phyloP scores from a whole-genome alignment of 2,888 invertebrate genomes.

The Frankliniella fusca region DNA sequence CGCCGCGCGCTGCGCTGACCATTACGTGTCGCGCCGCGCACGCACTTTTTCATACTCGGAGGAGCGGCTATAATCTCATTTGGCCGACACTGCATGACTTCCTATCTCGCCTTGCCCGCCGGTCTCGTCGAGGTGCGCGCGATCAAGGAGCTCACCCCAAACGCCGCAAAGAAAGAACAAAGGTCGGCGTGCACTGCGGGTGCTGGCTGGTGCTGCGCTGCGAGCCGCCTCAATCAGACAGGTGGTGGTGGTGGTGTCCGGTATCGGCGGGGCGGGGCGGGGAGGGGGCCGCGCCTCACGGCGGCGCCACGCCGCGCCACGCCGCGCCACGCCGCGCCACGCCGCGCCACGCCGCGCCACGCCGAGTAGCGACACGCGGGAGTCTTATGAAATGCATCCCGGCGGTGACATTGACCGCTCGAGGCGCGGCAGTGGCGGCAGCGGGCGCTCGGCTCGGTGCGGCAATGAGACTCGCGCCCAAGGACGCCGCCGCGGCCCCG shows the following conservation, averaged over 20 bases:
- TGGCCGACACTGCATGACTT: neutral
- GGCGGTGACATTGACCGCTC: constrained; percentile 1
- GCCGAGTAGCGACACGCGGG: neutral
- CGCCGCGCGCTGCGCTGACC: too few relatives aligned
- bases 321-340: neutral
- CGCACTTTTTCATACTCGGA: neutral
- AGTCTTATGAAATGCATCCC: constrained; percentile 1
- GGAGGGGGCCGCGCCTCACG: too few relatives aligned
- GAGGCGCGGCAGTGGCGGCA: neutral
- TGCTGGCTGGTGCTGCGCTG: too few relatives aligned
- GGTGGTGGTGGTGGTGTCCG: too few relatives aligned
- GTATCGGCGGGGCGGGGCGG: too few relatives aligned
- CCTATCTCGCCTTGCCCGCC: neutral
- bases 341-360: neutral
- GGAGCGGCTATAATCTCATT: neutral
- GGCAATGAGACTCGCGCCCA: neutral
- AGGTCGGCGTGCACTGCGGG: too few relatives aligned
- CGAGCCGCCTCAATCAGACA: too few relatives aligned
- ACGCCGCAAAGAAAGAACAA: too few relatives aligned
- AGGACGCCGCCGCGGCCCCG: neutral
- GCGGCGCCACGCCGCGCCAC: neutral
- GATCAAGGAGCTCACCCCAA: too few relatives aligned
- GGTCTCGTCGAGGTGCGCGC: too few relatives aligned
- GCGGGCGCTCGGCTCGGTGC: neutral
- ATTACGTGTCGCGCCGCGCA: neutral